A percentile compares a stretch with the other conserved stretches of the same genome.
Conservation (phyloP, 2,113 vertebrate genomes). For the Octodon degus region DNA sequence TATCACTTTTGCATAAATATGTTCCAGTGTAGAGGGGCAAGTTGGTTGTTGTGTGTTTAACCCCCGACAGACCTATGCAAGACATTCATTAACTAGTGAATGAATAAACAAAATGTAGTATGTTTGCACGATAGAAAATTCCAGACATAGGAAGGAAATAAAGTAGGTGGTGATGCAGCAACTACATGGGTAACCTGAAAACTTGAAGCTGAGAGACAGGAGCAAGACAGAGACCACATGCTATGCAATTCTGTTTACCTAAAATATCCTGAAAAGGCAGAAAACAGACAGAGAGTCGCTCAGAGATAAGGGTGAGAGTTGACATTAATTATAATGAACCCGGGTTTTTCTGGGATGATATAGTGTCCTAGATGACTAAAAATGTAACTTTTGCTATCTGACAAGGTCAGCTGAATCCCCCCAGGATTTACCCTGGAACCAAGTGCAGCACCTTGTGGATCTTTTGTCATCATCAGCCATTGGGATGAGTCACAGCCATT, state of each 20-base stretch:
- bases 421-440: too few relatives aligned
- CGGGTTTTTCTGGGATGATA: not conserved
- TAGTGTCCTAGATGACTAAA: not conserved
- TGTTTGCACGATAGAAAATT: not conserved
- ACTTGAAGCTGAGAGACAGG: not conserved
- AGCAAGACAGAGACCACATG: not conserved
- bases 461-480: too few relatives aligned
- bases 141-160: not conserved
- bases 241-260: too few relatives aligned
- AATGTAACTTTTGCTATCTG: too few relatives aligned
- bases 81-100: not conserved
- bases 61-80: not conserved
- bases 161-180: rapidly evolving
- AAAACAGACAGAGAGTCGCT: not conserved
- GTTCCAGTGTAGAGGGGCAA: not conserved
- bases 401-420: too few relatives aligned
- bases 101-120: not conserved
- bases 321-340: not conserved
- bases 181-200: not conserved
- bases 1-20: not conserved
- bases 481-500: too few relatives aligned
- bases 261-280: not conserved
- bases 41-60: not conserved
- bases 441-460: too few relatives aligned
- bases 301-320: not conserved